Evolutionary conservation across 2,797 vertebrate species (phyloP).

Genomic region (Dendrocincla fuliginosa): DNA sequence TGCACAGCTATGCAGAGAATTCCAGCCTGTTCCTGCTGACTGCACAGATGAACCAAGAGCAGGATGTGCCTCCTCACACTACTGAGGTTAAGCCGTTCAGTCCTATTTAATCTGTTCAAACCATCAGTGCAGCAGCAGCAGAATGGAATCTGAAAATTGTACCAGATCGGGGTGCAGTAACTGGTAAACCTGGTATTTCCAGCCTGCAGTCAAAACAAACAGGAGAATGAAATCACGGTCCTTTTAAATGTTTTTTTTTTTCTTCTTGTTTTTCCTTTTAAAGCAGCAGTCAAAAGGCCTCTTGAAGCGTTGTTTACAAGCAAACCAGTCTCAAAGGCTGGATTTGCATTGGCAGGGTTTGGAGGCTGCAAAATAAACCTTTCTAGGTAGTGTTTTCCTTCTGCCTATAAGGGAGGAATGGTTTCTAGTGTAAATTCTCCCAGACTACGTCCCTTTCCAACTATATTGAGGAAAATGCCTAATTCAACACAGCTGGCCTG

Average conservation of each 20-base stretch:
- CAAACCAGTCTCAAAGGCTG: slow-evolving; percentile 45
- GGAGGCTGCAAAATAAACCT: slow-evolving; percentile 58
- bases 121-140: neutral
- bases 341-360: slow-evolving; percentile 54
- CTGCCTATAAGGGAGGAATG: slow-evolving; percentile 28
- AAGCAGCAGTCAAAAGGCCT: slow-evolving; percentile 45
- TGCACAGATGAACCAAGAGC: neutral
- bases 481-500: slow-evolving; percentile 51
- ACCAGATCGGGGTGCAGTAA: slow-evolving; percentile 5
- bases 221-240: neutral
- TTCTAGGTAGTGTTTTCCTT: slow-evolving; percentile 63
- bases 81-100: neutral
- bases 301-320: slow-evolving; percentile 51
- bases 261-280: neutral
- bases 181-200: slow-evolving; percentile 56
- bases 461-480: neutral
- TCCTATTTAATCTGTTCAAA: neutral
- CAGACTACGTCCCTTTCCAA: slow-evolving; percentile 5
- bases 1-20: neutral
- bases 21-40: neutral
- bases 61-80: neutral
- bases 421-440: neutral
- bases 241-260: neutral
- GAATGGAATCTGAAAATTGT: slow-evolving; percentile 45
- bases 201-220: slow-evolving; percentile 58